A percentile compares a stretch with the other conserved stretches of the same genome.
Evolutionary conservation across 2,797 vertebrate species (phyloP).

Genomic region (Scolopax rusticola): DNA sequence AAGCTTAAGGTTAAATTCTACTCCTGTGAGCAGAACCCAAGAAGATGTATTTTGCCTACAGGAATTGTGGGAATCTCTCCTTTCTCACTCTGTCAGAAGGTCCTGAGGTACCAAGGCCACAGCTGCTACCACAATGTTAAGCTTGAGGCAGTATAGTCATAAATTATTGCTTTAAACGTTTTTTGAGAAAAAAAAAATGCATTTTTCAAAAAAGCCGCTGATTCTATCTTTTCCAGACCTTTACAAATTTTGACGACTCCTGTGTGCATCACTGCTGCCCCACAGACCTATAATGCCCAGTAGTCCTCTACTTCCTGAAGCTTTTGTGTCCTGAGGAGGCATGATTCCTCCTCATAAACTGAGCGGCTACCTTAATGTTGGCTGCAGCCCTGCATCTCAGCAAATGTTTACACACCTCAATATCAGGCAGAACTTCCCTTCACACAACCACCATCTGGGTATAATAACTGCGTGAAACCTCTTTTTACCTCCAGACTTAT

Average conservation of each 20-base stretch:
- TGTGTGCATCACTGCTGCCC: neutral
- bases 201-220: neutral
- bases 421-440: neutral
- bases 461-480: neutral
- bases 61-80: neutral
- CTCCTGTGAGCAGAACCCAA: constrained; percentile 8
- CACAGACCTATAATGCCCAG: neutral
- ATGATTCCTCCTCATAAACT: neutral
- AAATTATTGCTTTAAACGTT: neutral
- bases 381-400: neutral
- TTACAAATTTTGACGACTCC: neutral
- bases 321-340: neutral
- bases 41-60: constrained; percentile 17
- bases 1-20: constrained; percentile 41
- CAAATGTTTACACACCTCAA: neutral
- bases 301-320: neutral
- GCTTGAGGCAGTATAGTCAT: constrained; percentile 20
- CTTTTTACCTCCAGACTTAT: neutral
- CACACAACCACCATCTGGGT: neutral
- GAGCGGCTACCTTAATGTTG: neutral
- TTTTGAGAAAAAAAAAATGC: neutral
- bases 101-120: constrained; percentile 30
- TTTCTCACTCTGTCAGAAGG: neutral
- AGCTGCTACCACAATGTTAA: constrained; percentile 28
- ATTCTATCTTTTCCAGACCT: neutral